A percentile compares a stretch with the other conserved stretches of the same genome.
phyloP scores from a whole-genome alignment of 1,140 invertebrate genomes.

The Chionoecetes opilio region DNA sequence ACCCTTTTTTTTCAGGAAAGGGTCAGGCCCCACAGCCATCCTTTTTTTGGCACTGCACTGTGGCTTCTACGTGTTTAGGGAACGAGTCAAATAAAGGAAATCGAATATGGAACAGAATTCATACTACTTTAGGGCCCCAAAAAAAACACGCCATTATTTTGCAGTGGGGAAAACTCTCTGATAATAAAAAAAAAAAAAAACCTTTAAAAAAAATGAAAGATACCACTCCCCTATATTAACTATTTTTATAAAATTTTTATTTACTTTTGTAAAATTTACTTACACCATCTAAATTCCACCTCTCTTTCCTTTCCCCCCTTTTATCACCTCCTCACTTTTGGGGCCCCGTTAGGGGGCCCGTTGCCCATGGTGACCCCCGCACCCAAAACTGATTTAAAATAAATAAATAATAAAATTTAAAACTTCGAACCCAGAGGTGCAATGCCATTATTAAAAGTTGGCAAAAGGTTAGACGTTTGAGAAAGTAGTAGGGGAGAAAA shows the following conservation, averaged over 20 bases:
- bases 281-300: neutral
- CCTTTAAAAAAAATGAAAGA: too few species aligned
- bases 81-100: too few species aligned
- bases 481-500: neutral
- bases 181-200: too few species aligned
- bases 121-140: too few species aligned
- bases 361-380: neutral
- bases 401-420: neutral
- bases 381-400: neutral
- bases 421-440: neutral
- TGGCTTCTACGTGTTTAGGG: too few species aligned
- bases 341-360: neutral
- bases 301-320: neutral
- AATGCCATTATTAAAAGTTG: neutral
- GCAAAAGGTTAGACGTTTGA: neutral
- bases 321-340: neutral
- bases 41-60: too few species aligned
- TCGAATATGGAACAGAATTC: too few species aligned
- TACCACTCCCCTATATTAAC: neutral
- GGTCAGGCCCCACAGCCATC: too few species aligned
- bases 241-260: neutral
- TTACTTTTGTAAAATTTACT: neutral
- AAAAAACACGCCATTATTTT: too few species aligned
- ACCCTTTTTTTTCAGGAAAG: too few species aligned
- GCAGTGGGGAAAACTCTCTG: too few species aligned